These are phyloP conservation scores for Drosophila persimilis DNA, from an alignment of 1,140 invertebrate genomes.

Conservation along the genomic window DNA sequence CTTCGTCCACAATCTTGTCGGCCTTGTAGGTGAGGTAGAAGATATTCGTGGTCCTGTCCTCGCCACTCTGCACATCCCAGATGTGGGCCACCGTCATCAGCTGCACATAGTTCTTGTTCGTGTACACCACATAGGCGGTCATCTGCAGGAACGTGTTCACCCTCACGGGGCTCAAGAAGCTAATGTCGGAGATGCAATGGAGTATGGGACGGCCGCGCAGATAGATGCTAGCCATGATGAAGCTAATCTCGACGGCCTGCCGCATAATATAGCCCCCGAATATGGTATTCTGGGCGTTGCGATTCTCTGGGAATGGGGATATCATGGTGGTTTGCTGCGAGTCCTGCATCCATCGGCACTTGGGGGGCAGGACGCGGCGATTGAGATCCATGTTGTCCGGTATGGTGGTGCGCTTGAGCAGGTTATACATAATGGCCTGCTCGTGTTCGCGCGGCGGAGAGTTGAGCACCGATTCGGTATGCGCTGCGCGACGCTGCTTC, in stretches of 20 bases:
- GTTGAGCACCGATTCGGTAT: constrained; percentile 85
- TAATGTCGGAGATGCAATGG: constrained; percentile 88
- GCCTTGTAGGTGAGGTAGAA: constrained; percentile 90
- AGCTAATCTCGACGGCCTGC: constrained; percentile 89
- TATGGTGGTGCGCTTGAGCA: constrained; percentile 86
- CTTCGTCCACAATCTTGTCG: constrained; percentile 84
- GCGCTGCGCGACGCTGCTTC: constrained; percentile 81
- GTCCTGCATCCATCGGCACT: constrained; percentile 87
- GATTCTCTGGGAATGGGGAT: constrained; percentile 70
- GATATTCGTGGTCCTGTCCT: constrained; percentile 87
- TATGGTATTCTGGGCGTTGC: constrained; percentile 92
- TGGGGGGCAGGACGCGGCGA: constrained; percentile 84
- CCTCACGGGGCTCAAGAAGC: constrained; percentile 88
- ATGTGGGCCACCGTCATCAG: constrained; percentile 88
- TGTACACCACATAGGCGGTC: constrained; percentile 88
- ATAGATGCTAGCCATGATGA: constrained; percentile 86
- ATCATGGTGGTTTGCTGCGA: constrained; percentile 58
- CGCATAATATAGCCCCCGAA: constrained; percentile 94
- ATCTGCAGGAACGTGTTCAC: constrained; percentile 89
- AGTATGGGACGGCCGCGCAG: constrained; percentile 85
- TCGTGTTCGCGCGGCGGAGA: constrained; percentile 87
- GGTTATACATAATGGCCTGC: constrained; percentile 87
- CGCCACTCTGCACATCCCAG: constrained; percentile 85
- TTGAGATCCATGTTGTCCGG: constrained; percentile 83
- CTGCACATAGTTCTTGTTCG: constrained; percentile 86